Base-by-base conservation (phyloP, 2,888 invertebrate species). In the Erebia aethiops region DNA sequence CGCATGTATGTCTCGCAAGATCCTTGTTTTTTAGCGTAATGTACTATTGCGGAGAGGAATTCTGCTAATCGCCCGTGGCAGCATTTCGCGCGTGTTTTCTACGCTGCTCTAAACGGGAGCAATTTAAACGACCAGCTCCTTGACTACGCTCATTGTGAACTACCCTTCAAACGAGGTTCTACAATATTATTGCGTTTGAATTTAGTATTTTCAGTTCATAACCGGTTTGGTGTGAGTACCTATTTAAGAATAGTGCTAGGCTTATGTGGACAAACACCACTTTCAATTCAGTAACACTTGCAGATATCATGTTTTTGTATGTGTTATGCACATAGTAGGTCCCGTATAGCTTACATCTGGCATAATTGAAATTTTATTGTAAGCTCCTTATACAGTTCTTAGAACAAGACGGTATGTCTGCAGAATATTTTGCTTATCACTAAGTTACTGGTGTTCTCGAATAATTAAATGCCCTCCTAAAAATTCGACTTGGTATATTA, bases 1-100 rank as follows among this genome's bases (percentile, higher is more conserved):
- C 75, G 74, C 81, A 82, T 84, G 80, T 82, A 84, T 82, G 75
- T 88, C 85, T 87, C 84, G 87, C 87, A 86, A 88, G 83, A 84
- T 83, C 85, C 89, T 85, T 86, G 87, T 88, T 92, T 92, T 91
- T 92, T 87, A 84, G 80, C 82, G 84, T 89, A 88, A 87, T 89
- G 87, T 90, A 88, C 87, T 90, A 88, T 88, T 88, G 88, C 87
- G 83, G 86, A 81, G 82, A 79, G 82, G 89, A 91, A 92, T 92
- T 89, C 89, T 84, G 87, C 89, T 92, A 92, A 93, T 92, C 89
- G 92, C 86, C 83, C 86, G 79, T 80, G 84, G 90, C 84, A 87
- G 84, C 91, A 92, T 92, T 89, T 87, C 83, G 81, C 87, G 85
- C 88, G 86, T 89, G 86, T 79, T 79, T 62, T 82, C 69, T 69